These are phyloP conservation scores for Capromys pilorides DNA, from an alignment of 2,797 vertebrate species.

Conservation along the genomic window DNA sequence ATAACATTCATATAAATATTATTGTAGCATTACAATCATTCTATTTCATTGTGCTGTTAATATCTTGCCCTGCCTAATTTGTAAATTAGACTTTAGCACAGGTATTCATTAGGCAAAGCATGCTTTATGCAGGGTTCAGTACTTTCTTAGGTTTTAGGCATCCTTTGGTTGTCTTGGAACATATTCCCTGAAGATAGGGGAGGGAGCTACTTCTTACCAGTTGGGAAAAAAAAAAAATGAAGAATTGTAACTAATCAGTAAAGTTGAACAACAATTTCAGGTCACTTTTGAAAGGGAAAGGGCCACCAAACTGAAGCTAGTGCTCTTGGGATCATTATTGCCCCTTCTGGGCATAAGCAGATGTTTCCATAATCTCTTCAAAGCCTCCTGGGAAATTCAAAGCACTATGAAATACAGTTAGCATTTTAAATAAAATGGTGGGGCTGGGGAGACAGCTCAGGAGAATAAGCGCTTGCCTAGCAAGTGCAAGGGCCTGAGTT, in stretches of 20 bases:
- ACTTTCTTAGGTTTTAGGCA: neutral
- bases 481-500: no score
- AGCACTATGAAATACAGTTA: slow-evolving; percentile 56
- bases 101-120: neutral
- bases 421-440: slow-evolving; percentile 68
- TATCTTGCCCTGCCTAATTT: neutral
- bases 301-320: neutral
- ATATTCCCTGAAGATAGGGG: neutral
- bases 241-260: slow-evolving; percentile 24
- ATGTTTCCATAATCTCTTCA: slow-evolving; percentile 58
- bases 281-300: slow-evolving; percentile 54
- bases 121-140: neutral
- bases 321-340: slow-evolving; percentile 36
- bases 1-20: neutral
- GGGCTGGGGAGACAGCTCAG: no score
- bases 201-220: neutral
- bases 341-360: slow-evolving; percentile 49
- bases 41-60: neutral
- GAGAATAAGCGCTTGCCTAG: no score
- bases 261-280: neutral
- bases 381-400: slow-evolving; percentile 72
- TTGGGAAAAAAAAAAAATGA: slow-evolving; percentile 28
- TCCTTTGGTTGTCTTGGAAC: neutral
- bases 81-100: neutral
- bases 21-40: neutral